phyloP scores from a whole-genome alignment of 2,888 invertebrate species.

The Pollenia labialis region DNA sequence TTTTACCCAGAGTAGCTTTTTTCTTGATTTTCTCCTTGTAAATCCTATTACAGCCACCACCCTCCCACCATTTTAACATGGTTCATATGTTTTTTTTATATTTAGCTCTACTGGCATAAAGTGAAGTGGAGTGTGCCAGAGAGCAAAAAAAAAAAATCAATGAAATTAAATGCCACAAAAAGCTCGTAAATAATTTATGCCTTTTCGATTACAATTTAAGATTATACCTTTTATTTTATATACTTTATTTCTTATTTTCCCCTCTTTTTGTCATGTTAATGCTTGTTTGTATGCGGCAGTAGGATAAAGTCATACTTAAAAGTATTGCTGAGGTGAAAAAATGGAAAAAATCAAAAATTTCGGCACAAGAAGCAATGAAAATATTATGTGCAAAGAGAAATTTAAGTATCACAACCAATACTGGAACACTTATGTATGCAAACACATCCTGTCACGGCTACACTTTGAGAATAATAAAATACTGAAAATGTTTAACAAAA shows the following conservation, averaged over 20 bases:
- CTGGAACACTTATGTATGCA: background rate
- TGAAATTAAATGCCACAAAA: conserved; percentile 72
- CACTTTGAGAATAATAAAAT: background rate
- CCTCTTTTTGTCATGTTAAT: background rate
- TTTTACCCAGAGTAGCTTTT: background rate
- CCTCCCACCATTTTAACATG: background rate
- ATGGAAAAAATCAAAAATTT: conserved; percentile 10
- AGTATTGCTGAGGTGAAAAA: conserved; percentile 9
- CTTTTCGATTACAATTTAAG: conserved; percentile 73
- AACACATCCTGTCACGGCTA: conserved; percentile 16
- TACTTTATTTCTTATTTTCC: conserved; percentile 32
- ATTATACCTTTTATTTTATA: conserved; percentile 62
- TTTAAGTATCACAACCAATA: conserved; percentile 27
- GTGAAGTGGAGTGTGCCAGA: conserved; percentile 29
- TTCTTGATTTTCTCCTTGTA: background rate
- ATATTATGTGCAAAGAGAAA: conserved; percentile 47
- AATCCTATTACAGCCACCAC: background rate
- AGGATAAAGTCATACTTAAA: conserved; percentile 48
- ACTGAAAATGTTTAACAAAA: too few relatives aligned
- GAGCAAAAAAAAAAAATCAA: conserved; percentile 54
- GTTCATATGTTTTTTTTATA: conserved; percentile 27
- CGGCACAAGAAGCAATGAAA: conserved; percentile 5
- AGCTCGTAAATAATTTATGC: conserved; percentile 73
- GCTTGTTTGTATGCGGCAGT: conserved; percentile 3
- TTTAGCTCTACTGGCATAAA: background rate